Base-by-base conservation (phyloP, 92 coral and sea anemone species). In the Phenganax marumi region DNA sequence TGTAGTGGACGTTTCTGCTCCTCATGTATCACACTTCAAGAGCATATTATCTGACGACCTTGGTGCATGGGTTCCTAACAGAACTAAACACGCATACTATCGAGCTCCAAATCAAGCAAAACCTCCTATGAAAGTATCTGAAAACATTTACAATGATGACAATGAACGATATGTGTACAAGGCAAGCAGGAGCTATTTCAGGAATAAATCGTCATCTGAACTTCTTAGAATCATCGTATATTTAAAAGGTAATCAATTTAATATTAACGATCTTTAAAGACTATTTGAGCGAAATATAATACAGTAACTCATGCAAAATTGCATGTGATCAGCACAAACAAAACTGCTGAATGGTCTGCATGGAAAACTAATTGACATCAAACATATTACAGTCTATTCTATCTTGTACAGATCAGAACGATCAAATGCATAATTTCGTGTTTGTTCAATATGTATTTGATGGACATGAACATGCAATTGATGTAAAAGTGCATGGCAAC, bases 391-490 rank as follows among this genome's bases (percentile, higher is more conserved):
- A n/a, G n/a, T n/a, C n/a, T 26, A 43, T 10, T 50, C 16, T 13
- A 22, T 52, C 24, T 82, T 0, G 14, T 78, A 58, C 26, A 85
- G 84, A 33, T 62, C 22, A 39, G 18, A 56, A 85, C 18, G 85
- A 84, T 19, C 51, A 52, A n/a, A 69, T 43, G 25, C 79, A 79
- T 68, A 70, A 80, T 12, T 10, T 85, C 65, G 88, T 81, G 50
- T 85, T 79, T 57, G 85, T 85, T 0, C 88, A 85, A 47, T 79
- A 85, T 56, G 58, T 85, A 8, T 85, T 85, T 70, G 85, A 85
- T 19, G 68, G 24, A 62, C 77, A 18, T 24, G 85, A 85, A 78
- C 85, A 68, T 8, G 86, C 73, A 25, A 55, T 86, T 16, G 68
- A 86, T 64, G 88, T 85, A 12, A 68, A 79, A 19, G 47, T 50